Evolutionary conservation across 2,888 invertebrate genomes (phyloP).

Genomic region (Cephus runcator): DNA sequence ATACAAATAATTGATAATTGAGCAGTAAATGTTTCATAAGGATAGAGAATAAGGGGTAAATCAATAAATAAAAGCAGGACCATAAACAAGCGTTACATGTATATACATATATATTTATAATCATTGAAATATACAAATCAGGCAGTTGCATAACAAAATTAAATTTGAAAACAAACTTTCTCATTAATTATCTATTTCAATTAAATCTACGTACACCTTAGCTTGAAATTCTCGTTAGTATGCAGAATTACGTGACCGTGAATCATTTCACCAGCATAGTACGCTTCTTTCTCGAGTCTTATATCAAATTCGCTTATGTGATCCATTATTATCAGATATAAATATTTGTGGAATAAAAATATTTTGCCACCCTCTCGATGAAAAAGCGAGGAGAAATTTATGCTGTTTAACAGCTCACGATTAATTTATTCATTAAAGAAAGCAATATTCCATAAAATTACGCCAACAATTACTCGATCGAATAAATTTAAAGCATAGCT

Average conservation of each 20-base stretch:
- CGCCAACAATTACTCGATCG: neutral
- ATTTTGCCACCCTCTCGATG: neutral
- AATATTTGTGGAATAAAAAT: neutral
- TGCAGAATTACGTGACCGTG: conserved; percentile 76
- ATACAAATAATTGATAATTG: neutral
- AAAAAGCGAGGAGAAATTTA: neutral
- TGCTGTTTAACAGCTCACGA: neutral
- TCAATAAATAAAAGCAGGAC: conserved; percentile 8
- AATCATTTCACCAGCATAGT: conserved; percentile 79
- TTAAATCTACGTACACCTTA: conserved; percentile 71
- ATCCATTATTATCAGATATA: conserved; percentile 69
- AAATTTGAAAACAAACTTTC: neutral
- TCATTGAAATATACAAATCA: neutral
- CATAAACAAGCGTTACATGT: conserved; percentile 16
- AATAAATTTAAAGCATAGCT: neutral
- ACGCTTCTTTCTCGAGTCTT: conserved; percentile 78
- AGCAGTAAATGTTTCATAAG: neutral
- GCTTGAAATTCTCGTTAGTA: conserved; percentile 79
- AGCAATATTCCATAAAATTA: neutral
- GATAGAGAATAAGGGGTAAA: neutral
- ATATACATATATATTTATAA: neutral
- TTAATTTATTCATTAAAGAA: neutral
- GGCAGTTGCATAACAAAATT: neutral
- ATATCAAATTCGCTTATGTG: conserved; percentile 83
- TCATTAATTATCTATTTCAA: neutral